Base-by-base conservation (phyloP, 2,797 vertebrate genomes). In the Macrochelys suwanniensis region DNA sequence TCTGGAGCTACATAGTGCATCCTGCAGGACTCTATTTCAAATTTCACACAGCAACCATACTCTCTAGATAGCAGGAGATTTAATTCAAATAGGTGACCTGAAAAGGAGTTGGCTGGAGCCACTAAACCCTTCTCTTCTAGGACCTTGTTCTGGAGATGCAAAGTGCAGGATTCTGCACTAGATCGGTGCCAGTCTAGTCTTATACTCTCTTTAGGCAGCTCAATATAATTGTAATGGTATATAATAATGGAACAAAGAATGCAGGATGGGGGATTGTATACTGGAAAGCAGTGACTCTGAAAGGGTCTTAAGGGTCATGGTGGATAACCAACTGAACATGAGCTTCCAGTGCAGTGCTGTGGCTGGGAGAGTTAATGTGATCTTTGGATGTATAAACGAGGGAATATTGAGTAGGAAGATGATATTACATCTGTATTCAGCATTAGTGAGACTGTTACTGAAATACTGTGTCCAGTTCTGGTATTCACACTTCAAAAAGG, bases 291-390 rank as follows among this genome's bases (percentile, higher is more conserved):
- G 56, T 23, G 65, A 88, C 17, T 93, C 2, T 2, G 33, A 26
- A 89, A 92, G 50, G 26, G 76, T 83, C 78, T 65, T 85, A 77
- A 87, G 87, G 71, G 53, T 87, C 79, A 49, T 87, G 81, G 79
- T 68, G 61, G 80, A 83, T 76, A 45, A 76, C 13, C 92, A 85
- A 82, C 80, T 89, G 80, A 68, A 50, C 81, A 3, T 12, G 82
- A 97, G 84, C 94, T 96, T 87, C 90, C 51, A 23, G 80, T 78
- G 89, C 87, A 49, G 53, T 59, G 91, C 85, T 91, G 85, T 82
- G 92, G 87, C 89, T 97, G 87, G 93, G 80, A 92, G 93, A 97
- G 6, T 80, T 53, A 97, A 82, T 97, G 21, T 89, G 61, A 88
- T 80, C 87, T 33, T 71, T 84, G 89, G 2, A 5, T 94, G 0